Conservation (phyloP, 2,113 vertebrate genomes). For the Cynoglossus semilaevis region DNA sequence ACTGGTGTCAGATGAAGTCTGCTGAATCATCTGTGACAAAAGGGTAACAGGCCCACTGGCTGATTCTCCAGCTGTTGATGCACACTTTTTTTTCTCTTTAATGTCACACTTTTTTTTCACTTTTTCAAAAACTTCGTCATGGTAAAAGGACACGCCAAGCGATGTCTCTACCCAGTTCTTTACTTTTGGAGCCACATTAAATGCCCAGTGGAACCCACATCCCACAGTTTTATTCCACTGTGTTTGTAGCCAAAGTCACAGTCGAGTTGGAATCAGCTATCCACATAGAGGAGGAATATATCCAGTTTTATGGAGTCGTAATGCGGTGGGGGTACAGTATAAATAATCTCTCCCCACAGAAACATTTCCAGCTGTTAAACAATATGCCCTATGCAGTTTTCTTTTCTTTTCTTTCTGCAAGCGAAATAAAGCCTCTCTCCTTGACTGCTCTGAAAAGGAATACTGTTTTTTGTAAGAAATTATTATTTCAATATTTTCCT, state of each 20-base stretch:
- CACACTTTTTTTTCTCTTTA: background rate
- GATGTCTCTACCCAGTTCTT: constrained; percentile 9
- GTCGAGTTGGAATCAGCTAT: constrained; percentile 61
- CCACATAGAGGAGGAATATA: constrained; percentile 58
- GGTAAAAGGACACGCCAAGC: constrained; percentile 14
- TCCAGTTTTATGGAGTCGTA: constrained; percentile 62
- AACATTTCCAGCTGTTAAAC: constrained; percentile 74
- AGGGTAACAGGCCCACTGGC: constrained; percentile 22
- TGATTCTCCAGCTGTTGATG: constrained; percentile 29
- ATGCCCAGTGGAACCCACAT: constrained; percentile 28
- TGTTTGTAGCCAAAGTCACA: constrained; percentile 56
- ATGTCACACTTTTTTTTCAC: constrained; percentile 21
- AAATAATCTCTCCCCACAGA: constrained; percentile 66
- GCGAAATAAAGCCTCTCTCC: constrained; percentile 2
- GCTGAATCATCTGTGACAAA: constrained; percentile 35
- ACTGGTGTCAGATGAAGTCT: constrained; percentile 27
- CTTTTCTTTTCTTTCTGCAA: constrained; percentile 28
- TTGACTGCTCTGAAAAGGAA: constrained; percentile 31
- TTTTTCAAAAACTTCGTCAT: constrained; percentile 8
- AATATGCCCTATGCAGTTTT: constrained; percentile 48
- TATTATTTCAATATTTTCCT: constrained; percentile 44
- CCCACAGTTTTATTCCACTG: constrained; percentile 49
- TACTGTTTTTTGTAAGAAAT: constrained; percentile 30
- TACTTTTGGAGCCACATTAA: constrained; percentile 27
- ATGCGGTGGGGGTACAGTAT: constrained; percentile 60